Percentiles rank a stretch among this genome's conserved stretches.
phyloP scores from a whole-genome alignment of 2,888 invertebrate species.

The Euzophera pinguis region DNA sequence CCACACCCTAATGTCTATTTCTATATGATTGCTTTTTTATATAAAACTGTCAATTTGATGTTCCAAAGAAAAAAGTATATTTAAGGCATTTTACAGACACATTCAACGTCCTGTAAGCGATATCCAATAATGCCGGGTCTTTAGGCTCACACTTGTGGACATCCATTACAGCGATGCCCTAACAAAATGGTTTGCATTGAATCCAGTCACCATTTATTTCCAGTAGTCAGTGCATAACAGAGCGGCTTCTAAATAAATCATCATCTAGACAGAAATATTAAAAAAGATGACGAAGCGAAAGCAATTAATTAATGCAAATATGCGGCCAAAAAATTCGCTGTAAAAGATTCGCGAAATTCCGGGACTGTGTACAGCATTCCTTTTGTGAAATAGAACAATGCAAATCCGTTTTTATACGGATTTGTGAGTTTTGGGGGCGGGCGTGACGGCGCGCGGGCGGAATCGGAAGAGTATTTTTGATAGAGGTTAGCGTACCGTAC shows the following conservation, averaged over 20 bases:
- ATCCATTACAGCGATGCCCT: constrained; percentile 37
- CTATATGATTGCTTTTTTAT: constrained; percentile 43
- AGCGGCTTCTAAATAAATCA: constrained; percentile 44
- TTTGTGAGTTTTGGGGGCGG: constrained; percentile 22
- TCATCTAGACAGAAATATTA: constrained; percentile 41
- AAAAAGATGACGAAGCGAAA: constrained; percentile 51
- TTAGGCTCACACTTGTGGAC: constrained; percentile 42
- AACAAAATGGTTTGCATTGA: constrained; percentile 31
- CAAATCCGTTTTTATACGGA: constrained; percentile 48
- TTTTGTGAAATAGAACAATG: constrained; percentile 52
- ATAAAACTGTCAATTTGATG: too few species aligned
- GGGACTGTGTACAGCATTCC: constrained; percentile 34
- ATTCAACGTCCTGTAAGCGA: constrained; percentile 56
- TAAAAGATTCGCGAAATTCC: constrained; percentile 36
- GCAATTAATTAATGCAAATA: constrained; percentile 50
- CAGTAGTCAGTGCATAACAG: constrained; percentile 24
- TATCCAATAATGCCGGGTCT: constrained; percentile 57
- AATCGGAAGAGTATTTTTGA: constrained; percentile 58
- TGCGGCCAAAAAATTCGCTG: constrained; percentile 27
- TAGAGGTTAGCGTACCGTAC: constrained; percentile 50
- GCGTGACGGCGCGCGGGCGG: constrained; percentile 35
- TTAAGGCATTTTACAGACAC: constrained; percentile 34
- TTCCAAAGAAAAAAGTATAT: too few species aligned
- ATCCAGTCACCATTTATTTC: constrained; percentile 18
- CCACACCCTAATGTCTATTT: constrained; percentile 54